These are phyloP conservation scores for Drosophila arizonae DNA, from an alignment of 1,140 invertebrate genomes.

Conservation along the genomic window DNA sequence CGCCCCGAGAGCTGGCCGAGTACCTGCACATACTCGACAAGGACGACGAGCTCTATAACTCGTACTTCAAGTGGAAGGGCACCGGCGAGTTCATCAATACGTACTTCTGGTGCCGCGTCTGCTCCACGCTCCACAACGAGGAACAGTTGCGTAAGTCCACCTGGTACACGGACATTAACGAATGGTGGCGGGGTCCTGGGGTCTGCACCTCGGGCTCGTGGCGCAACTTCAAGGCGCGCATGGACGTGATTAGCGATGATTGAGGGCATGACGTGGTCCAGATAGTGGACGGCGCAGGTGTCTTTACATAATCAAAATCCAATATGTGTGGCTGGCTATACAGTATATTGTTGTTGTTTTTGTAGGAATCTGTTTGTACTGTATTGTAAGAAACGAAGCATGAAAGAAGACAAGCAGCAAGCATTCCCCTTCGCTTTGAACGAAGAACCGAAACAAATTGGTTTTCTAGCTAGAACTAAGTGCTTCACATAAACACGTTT, in stretches of 20 bases:
- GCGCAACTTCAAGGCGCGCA: slow-evolving; percentile 85
- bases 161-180: slow-evolving; percentile 92
- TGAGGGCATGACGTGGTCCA: slow-evolving; percentile 60
- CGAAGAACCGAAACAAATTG: slow-evolving; percentile 11
- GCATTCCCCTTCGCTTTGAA: slow-evolving; percentile 22
- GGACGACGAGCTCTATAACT: slow-evolving; percentile 94
- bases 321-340: slow-evolving; percentile 27
- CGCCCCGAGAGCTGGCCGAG: slow-evolving; percentile 91
- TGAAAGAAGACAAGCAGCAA: not conserved
- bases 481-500: slow-evolving; percentile 25
- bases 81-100: slow-evolving; percentile 97
- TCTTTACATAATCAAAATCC: slow-evolving; percentile 55
- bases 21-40: slow-evolving; percentile 93
- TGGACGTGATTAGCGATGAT: slow-evolving; percentile 81
- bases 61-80: slow-evolving; percentile 96
- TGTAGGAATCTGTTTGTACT: slow-evolving; percentile 44
- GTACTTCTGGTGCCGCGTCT: slow-evolving; percentile 97
- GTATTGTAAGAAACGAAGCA: slow-evolving; percentile 21
- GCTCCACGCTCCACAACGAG: slow-evolving; percentile 93
- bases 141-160: slow-evolving; percentile 84
- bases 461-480: slow-evolving; percentile 47
- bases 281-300: slow-evolving; percentile 58
- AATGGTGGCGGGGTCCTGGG: slow-evolving; percentile 92
- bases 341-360: slow-evolving; percentile 50
- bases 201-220: slow-evolving; percentile 88